Evolutionary conservation across 2,888 invertebrate genomes (phyloP).

Genomic region (Linnaemya vulpina): DNA sequence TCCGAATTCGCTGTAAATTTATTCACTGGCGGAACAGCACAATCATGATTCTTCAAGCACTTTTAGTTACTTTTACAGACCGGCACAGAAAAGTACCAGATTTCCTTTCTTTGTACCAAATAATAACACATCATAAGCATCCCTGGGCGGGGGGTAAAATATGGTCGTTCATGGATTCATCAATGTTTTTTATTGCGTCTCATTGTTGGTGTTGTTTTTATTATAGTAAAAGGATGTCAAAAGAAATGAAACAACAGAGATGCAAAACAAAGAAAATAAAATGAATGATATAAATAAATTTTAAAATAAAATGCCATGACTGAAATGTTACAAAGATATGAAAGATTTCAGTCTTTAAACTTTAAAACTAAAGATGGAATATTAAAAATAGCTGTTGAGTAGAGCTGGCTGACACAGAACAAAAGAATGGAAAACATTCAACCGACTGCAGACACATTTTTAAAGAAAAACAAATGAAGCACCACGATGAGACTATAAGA

Average conservation of each 20-base stretch:
- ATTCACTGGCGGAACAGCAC: no score
- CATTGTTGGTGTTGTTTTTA: neutral
- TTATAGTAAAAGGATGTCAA: constrained; percentile 47
- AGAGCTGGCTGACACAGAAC: constrained; percentile 1
- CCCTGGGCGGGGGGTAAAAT: constrained; percentile 8
- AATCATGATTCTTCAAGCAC: no score
- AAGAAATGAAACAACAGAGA: constrained; percentile 10
- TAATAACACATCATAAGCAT: neutral
- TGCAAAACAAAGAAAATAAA: constrained; percentile 2
- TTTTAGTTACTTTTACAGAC: neutral
- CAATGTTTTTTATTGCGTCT: constrained; percentile 33
- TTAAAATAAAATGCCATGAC: constrained; percentile 1
- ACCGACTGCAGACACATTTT: constrained; percentile 33
- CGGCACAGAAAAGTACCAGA: constrained; percentile 6
- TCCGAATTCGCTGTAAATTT: no score
- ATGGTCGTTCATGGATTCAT: constrained; percentile 20
- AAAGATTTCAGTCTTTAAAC: neutral
- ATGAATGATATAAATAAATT: constrained; percentile 15
- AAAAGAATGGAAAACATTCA: constrained; percentile 19
- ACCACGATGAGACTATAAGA: constrained; percentile 23
- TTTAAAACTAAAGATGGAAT: neutral
- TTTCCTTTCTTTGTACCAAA: neutral
- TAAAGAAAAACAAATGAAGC: constrained; percentile 25
- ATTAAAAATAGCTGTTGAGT: neutral
- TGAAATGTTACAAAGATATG: constrained; percentile 18